Percentiles rank a stretch among this genome's conserved stretches.
These are phyloP conservation scores for Sapajus apella DNA, from an alignment of 2,113 vertebrate genomes.

Conservation along the genomic window DNA sequence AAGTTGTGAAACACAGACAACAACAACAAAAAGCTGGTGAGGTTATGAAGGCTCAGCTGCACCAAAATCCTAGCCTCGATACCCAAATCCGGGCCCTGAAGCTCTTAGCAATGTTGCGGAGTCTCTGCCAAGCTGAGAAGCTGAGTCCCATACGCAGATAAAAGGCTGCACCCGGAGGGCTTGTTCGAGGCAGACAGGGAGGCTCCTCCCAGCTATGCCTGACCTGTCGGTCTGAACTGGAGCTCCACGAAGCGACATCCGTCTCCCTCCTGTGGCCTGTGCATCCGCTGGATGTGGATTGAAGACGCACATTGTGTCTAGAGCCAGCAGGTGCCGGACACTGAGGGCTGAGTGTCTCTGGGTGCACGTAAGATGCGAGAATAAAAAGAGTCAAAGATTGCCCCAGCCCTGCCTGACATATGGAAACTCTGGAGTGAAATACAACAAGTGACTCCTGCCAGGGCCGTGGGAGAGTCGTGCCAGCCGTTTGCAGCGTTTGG, in stretches of 20 bases:
- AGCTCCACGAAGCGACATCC: background rate
- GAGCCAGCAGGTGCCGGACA: slow-evolving; percentile 35
- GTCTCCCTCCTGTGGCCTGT: background rate
- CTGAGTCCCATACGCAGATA: background rate
- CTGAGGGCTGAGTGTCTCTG: slow-evolving; percentile 36
- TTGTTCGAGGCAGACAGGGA: fast-evolving
- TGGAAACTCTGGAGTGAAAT: background rate
- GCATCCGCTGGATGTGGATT: background rate
- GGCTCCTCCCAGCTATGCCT: background rate
- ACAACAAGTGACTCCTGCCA: background rate
- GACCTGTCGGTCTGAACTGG: too few relatives aligned
- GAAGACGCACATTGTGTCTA: background rate
- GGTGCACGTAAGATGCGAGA: slow-evolving; percentile 44
- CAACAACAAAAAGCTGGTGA: background rate
- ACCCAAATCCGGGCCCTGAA: background rate
- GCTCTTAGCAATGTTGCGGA: too few relatives aligned
- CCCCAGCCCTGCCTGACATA: background rate
- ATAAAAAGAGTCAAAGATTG: background rate
- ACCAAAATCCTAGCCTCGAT: background rate
- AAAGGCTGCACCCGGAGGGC: background rate
- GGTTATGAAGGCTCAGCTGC: background rate
- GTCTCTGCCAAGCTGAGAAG: background rate
- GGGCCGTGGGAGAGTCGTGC: background rate
- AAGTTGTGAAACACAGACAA: slow-evolving; percentile 91
- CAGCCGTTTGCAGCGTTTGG: background rate